These are phyloP conservation scores for Lepas anatifera DNA, from an alignment of 2,888 invertebrate genomes.

Conservation along the genomic window DNA sequence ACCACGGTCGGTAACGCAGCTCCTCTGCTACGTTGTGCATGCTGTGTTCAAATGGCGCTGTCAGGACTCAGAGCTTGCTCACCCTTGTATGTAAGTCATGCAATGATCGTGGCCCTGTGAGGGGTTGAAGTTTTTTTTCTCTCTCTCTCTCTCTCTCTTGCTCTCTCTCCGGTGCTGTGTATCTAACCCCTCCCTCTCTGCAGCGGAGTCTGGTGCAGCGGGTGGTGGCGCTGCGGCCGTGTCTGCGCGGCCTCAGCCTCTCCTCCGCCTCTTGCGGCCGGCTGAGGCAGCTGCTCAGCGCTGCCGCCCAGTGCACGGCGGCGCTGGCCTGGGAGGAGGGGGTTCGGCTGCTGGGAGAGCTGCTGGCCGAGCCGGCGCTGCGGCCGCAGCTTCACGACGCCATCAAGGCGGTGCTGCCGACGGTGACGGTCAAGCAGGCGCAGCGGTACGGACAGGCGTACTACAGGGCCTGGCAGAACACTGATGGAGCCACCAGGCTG, in stretches of 20 bases:
- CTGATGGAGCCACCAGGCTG: background rate
- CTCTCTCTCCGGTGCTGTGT: background rate
- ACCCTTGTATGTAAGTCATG: too few species aligned
- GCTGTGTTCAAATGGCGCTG: too few species aligned
- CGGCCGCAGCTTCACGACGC: background rate
- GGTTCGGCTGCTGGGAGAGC: background rate
- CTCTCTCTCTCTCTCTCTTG: too few species aligned
- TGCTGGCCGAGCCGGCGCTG: background rate
- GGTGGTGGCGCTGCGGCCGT: background rate
- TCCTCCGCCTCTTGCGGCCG: background rate
- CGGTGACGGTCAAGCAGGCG: background rate
- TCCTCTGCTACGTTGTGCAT: too few species aligned
- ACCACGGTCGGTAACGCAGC: background rate
- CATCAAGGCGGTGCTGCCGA: background rate
- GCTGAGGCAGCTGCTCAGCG: conserved; percentile 7
- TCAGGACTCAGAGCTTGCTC: too few species aligned
- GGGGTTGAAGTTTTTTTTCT: too few species aligned
- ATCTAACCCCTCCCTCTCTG: background rate
- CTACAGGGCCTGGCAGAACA: background rate
- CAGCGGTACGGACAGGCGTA: background rate
- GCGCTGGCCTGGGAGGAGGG: background rate
- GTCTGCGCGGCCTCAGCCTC: background rate
- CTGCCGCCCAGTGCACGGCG: background rate
- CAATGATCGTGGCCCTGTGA: too few species aligned
- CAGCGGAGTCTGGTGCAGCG: background rate